phyloP scores from a whole-genome alignment of 2,888 invertebrate genomes.

The Leptopilina syphax region DNA sequence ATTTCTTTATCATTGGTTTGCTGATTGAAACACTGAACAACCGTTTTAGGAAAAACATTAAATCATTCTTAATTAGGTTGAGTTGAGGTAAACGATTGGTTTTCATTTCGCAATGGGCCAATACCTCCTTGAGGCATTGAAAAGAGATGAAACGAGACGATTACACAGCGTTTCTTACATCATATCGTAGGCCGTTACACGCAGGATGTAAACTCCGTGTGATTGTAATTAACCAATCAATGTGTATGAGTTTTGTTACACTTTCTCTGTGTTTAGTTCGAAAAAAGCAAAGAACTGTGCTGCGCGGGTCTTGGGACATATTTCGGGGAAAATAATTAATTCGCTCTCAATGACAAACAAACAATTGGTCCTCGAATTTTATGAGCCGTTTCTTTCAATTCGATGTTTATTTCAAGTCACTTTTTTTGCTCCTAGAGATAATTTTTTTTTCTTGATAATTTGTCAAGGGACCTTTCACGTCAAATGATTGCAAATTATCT shows the following conservation, averaged over 20 bases:
- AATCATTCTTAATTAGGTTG: constrained; percentile 36
- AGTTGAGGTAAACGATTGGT: constrained; percentile 32
- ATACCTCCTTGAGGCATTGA: constrained; percentile 35
- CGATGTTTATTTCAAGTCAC: too few species aligned
- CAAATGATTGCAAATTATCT: too few species aligned
- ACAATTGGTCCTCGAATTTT: background rate
- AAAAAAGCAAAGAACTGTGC: background rate
- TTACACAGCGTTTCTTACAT: constrained; percentile 36
- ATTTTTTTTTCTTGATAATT: too few species aligned
- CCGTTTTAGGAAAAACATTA: constrained; percentile 34
- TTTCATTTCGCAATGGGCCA: constrained; percentile 28
- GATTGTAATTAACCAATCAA: constrained; percentile 36
- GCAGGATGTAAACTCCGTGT: constrained; percentile 24
- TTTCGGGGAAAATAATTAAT: background rate
- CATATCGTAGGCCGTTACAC: constrained; percentile 4
- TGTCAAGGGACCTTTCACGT: too few species aligned
- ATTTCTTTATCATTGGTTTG: constrained; percentile 6
- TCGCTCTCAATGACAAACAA: background rate
- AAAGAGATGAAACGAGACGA: constrained; percentile 37
- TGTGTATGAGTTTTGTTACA: constrained; percentile 1
- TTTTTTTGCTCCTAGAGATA: too few species aligned
- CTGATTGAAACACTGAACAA: background rate
- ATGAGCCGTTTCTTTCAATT: too few species aligned
- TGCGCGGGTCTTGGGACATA: background rate
- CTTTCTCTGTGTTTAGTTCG: constrained; percentile 3